These are phyloP conservation scores for Oreohelix idahoensis DNA, from an alignment of 1,140 invertebrate species.

Conservation along the genomic window DNA sequence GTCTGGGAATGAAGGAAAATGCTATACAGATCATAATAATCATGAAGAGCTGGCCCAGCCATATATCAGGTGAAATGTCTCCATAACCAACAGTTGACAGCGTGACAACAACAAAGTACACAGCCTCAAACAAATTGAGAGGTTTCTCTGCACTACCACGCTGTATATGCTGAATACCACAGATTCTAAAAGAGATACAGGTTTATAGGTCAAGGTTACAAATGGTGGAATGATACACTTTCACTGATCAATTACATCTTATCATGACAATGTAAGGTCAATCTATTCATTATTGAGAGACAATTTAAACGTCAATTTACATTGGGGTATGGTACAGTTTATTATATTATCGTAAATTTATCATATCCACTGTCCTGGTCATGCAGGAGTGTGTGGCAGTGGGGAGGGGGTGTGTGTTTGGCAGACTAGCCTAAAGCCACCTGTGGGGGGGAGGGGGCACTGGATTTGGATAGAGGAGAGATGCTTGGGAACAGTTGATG, in stretches of 20 bases:
- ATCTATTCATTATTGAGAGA: too few species aligned
- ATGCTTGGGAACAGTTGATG: neutral
- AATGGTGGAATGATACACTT: too few species aligned
- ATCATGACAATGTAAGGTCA: too few species aligned
- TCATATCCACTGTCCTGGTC: too few species aligned
- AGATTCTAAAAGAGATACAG: slow-evolving; percentile 80
- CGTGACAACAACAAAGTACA: slow-evolving; percentile 96
- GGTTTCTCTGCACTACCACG: slow-evolving; percentile 86
- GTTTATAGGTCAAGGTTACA: too few species aligned
- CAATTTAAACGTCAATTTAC: too few species aligned
- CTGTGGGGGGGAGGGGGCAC: neutral
- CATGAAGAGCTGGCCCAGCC: slow-evolving; percentile 97
- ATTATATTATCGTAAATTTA: too few species aligned
- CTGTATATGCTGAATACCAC: slow-evolving; percentile 96
- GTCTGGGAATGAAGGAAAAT: slow-evolving; percentile 93
- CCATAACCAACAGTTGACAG: slow-evolving; percentile 88
- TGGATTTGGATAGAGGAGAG: too few species aligned
- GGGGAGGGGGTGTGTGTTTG: too few species aligned
- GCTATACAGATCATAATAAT: slow-evolving; percentile 94
- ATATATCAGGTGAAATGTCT: slow-evolving; percentile 95
- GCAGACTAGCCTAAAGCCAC: neutral
- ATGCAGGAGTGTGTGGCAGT: too few species aligned
- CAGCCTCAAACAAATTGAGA: slow-evolving; percentile 92
- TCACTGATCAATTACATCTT: too few species aligned
- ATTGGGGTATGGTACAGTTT: too few species aligned